Evolutionary conservation across 1,140 invertebrate species (phyloP), one percentile per base, ranked within the genome.

Genomic region (Drosophila kurseongensis): DNA sequence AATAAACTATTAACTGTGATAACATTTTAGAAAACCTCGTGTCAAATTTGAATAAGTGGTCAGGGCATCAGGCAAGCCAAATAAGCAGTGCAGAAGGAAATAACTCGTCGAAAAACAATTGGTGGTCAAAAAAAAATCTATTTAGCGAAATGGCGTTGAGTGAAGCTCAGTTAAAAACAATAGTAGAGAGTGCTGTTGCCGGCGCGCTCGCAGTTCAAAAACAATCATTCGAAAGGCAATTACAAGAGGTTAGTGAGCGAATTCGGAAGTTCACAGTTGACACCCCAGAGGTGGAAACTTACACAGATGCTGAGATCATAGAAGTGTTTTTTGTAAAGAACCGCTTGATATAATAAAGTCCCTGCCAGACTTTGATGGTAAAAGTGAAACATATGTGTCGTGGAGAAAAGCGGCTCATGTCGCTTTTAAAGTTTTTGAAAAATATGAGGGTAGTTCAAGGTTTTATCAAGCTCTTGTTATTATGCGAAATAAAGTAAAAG

Each of bases 401-500:
- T 82, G 67, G 55, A 48, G 73, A 8, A 45, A 73, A 47, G 73
- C 76, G 12, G 58, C 60, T 29, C 54, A 74, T 55, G 65, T 57
- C 44, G 76, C 76, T 23, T 80, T 72, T 51, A 69, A 77, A 61
- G 36, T 81, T 27, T 81, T 57, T 47, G 38, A 75, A 50, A 42
- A 36, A n/a, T 77, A 63, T 38, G 55, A 66, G 4, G 69, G 69
- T 2, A 82, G 66, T 40, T 79, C 61, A 27, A 74, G 44, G 41
- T 51, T 73, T 14, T 80, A 68, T 14, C 75, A 85, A 40, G 65
- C 74, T 8, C n/a, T 72, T 18, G 69, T 16, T 0, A 80, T 78
- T 18, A 55, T 80, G 5, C 47, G 71, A 52, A 90, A 78, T 56
- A 83, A 83, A 75, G 58, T 80, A 16, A 78, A 47, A 45, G 67